Evolutionary conservation across 2,113 vertebrate genomes (phyloP).

Genomic region (Paradisaea rubra): DNA sequence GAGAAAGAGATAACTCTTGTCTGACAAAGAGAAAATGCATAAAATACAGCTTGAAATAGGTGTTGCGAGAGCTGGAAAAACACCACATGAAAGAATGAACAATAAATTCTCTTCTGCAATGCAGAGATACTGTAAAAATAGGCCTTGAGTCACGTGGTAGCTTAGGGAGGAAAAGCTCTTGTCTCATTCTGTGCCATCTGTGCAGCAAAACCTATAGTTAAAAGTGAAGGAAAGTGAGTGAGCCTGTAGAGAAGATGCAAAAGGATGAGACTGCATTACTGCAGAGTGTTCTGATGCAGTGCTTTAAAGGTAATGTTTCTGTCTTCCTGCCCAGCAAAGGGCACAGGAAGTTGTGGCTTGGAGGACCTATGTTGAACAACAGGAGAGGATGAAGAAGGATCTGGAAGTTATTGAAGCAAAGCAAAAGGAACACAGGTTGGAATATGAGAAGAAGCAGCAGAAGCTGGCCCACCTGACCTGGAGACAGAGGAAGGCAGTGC

Average conservation of each 20-base stretch:
- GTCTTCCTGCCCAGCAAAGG: conserved; percentile 73
- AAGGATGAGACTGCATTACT: neutral
- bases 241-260: neutral
- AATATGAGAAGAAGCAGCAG: conserved; percentile 71
- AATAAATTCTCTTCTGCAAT: neutral
- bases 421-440: conserved; percentile 77
- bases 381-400: conserved; percentile 76
- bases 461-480: conserved; percentile 76
- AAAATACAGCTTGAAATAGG: neutral
- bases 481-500: conserved; percentile 72
- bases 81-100: neutral
- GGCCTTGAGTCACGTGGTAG: neutral
- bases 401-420: conserved; percentile 75
- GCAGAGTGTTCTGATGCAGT: neutral
- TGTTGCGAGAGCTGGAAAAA: neutral
- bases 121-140: neutral
- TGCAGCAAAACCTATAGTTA: neutral
- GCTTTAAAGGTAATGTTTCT: neutral
- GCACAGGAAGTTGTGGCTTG: conserved; percentile 88
- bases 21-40: neutral
- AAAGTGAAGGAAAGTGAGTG: neutral
- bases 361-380: conserved; percentile 76
- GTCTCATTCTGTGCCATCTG: neutral
- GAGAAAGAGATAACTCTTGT: neutral
- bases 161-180: neutral